phyloP scores from a whole-genome alignment of 2,888 invertebrate genomes.

The Bombylius major region DNA sequence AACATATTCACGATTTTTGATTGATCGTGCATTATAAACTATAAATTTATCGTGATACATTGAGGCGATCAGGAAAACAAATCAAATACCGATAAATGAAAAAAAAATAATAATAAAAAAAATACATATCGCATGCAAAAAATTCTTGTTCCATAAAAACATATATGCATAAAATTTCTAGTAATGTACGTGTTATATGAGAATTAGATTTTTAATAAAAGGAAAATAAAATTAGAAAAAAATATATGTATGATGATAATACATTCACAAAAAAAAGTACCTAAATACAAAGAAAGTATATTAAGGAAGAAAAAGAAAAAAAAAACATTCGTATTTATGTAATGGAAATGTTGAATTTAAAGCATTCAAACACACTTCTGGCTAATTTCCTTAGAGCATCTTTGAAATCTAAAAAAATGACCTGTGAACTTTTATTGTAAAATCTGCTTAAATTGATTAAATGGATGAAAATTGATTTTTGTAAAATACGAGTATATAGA shows the following conservation, averaged over 20 bases:
- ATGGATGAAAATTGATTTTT: too few relatives aligned
- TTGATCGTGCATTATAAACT: slow-evolving; percentile 39
- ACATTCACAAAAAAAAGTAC: too few relatives aligned
- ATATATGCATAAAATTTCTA: too few relatives aligned
- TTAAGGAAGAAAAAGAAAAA: too few relatives aligned
- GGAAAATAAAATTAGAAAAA: too few relatives aligned
- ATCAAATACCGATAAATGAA: background rate
- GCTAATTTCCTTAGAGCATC: background rate
- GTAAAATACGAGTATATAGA: too few relatives aligned
- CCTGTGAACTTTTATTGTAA: background rate
- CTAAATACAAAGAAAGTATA: too few relatives aligned
- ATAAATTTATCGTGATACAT: slow-evolving; percentile 39
- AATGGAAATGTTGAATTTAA: background rate
- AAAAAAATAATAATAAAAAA: background rate
- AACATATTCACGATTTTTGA: slow-evolving; percentile 32
- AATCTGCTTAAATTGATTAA: too few relatives aligned
- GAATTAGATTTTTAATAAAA: background rate
- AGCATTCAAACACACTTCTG: slow-evolving; percentile 4
- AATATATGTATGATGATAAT: too few relatives aligned
- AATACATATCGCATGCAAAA: background rate
- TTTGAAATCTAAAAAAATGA: background rate
- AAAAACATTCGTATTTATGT: background rate
- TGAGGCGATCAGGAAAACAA: slow-evolving; percentile 35
- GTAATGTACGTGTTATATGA: background rate
- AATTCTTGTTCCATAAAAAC: too few relatives aligned